A percentile compares a stretch with the other conserved stretches of the same genome.
Conservation (phyloP, 2,888 invertebrate genomes). For the Mantis religiosa region DNA sequence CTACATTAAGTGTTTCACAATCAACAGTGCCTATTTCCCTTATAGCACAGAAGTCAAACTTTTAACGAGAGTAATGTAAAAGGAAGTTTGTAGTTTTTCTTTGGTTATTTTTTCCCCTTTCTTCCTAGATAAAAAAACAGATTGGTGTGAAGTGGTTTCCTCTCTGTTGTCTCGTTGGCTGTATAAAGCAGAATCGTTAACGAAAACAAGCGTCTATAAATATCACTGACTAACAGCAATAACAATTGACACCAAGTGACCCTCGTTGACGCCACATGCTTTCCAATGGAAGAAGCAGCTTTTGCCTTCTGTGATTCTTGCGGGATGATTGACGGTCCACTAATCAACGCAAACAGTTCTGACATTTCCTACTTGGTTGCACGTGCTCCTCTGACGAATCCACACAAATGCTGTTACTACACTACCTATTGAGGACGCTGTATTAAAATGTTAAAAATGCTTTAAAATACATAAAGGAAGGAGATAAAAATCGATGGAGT, state of each 20-base stretch:
- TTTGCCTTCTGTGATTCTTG: background rate
- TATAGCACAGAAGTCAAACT: too few relatives aligned
- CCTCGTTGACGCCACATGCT: background rate
- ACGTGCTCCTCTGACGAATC: background rate
- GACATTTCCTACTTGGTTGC: background rate
- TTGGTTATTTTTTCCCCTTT: too few relatives aligned
- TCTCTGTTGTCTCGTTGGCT: background rate
- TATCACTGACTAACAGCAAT: background rate
- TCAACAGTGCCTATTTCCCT: too few relatives aligned
- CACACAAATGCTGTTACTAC: background rate
- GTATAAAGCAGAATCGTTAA: background rate
- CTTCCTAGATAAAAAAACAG: too few relatives aligned
- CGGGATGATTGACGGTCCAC: background rate
- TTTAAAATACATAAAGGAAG: too few relatives aligned
- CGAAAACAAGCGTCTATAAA: background rate
- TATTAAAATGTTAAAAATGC: too few relatives aligned
- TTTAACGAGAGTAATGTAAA: too few relatives aligned
- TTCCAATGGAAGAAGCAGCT: background rate
- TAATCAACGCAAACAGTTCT: background rate
- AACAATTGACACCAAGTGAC: background rate
- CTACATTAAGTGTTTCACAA: too few relatives aligned
- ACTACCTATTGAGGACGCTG: too few relatives aligned
- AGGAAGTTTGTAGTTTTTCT: too few relatives aligned
- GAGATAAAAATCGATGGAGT: too few relatives aligned
- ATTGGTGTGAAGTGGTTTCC: background rate